phyloP scores from a whole-genome alignment of 23 tunicate species.

The Halocynthia roretzi region DNA sequence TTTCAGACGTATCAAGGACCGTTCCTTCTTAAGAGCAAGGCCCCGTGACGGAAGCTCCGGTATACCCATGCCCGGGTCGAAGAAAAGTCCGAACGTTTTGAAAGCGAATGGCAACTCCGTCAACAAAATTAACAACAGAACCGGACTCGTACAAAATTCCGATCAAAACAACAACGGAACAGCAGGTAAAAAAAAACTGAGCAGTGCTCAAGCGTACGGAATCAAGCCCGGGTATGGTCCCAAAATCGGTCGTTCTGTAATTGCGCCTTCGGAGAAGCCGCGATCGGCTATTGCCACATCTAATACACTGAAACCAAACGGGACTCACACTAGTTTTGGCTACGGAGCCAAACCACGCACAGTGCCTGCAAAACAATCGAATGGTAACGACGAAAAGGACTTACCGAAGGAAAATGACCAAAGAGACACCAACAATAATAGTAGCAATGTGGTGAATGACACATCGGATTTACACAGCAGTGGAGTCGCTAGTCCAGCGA shows the following conservation, averaged over 20 bases:
- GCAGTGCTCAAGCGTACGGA: background rate
- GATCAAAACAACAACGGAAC: slow-evolving; percentile 10
- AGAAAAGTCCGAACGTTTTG: slow-evolving; percentile 28
- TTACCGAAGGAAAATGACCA: background rate
- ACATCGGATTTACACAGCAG: background rate
- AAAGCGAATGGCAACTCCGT: background rate
- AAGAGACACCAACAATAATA: background rate
- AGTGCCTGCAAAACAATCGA: background rate
- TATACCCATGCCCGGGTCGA: slow-evolving; percentile 65
- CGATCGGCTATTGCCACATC: background rate
- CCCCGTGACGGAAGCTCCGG: slow-evolving; percentile 42
- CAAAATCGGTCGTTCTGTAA: background rate
- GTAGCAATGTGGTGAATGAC: background rate
- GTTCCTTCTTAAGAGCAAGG: slow-evolving; percentile 49
- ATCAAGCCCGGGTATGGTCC: background rate
- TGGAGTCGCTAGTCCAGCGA: background rate
- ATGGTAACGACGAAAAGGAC: background rate
- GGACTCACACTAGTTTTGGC: background rate
- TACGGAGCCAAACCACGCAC: background rate
- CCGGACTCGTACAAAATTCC: slow-evolving; percentile 10
- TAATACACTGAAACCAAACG: background rate
- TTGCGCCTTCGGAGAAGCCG: background rate
- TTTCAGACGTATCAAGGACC: slow-evolving; percentile 51
- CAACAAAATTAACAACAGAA: slow-evolving; percentile 8
- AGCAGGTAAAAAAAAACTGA: background rate